Conservation (phyloP, 1,140 invertebrate species). For the Ditylenchus dipsaci region DNA sequence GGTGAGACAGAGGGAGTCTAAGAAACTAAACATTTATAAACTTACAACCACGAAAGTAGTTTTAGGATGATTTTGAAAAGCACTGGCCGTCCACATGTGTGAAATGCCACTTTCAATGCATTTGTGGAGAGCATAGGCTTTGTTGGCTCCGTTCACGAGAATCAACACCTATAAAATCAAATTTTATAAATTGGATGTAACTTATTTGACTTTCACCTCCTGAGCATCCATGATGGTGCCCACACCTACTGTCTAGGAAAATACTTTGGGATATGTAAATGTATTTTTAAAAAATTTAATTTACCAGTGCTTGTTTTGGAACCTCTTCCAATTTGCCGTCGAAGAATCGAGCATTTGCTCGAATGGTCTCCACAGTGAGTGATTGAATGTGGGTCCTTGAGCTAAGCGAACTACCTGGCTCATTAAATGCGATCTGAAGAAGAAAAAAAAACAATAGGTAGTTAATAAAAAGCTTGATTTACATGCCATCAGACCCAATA, state of each 20-base stretch:
- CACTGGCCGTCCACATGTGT: constrained; percentile 96
- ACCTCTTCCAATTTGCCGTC: constrained; percentile 61
- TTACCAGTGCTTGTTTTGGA: too few species aligned
- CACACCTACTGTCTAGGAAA: constrained; percentile 82
- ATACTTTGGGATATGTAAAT: too few species aligned
- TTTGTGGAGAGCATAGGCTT: constrained; percentile 90
- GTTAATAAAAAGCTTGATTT: too few species aligned
- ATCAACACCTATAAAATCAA: constrained; percentile 76
- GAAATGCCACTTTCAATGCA: constrained; percentile 94
- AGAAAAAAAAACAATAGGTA: too few species aligned
- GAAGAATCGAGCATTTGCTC: constrained; percentile 95
- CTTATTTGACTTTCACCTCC: too few species aligned
- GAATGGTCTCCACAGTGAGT: constrained; percentile 86
- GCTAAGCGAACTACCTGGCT: constrained; percentile 81
- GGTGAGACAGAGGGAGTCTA: too few species aligned
- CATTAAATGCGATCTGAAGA: constrained; percentile 77
- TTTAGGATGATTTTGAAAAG: constrained; percentile 88
- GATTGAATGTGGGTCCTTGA: constrained; percentile 93
- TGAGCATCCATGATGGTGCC: constrained; percentile 97
- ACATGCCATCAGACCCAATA: constrained; percentile 99
- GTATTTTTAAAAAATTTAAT: too few species aligned
- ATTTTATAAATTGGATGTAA: neutral
- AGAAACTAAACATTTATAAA: too few species aligned
- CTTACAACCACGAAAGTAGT: constrained; percentile 81
- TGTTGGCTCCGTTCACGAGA: constrained; percentile 91